Conservation (phyloP, 23 tunicate species). For the Halocynthia roretzi region DNA sequence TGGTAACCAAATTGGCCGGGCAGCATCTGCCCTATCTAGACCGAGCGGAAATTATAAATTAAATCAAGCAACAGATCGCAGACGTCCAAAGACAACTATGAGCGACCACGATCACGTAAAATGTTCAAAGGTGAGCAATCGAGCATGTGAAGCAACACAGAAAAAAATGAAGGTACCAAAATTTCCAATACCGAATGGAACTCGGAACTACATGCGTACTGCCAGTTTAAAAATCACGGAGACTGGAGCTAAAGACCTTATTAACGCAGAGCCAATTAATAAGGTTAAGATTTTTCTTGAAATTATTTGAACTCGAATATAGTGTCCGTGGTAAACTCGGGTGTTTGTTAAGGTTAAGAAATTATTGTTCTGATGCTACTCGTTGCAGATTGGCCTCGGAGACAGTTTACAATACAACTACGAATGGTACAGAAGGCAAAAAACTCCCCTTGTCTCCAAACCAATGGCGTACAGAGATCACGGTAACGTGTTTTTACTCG, state of each 20-base stretch:
- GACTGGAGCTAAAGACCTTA: slow-evolving; percentile 82
- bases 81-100: too few species aligned
- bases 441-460: slow-evolving; percentile 17
- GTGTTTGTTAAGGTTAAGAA: too few species aligned
- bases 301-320: neutral
- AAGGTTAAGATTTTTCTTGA: slow-evolving; percentile 25
- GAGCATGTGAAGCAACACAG: neutral
- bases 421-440: slow-evolving; percentile 50
- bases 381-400: slow-evolving; percentile 64
- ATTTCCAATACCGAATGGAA: slow-evolving; percentile 47
- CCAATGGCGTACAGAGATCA: slow-evolving; percentile 41
- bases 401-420: slow-evolving; percentile 73
- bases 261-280: slow-evolving; percentile 46
- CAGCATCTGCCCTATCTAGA: too few species aligned
- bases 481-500: slow-evolving; percentile 63
- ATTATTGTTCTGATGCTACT: too few species aligned
- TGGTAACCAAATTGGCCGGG: too few species aligned
- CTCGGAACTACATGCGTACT: slow-evolving; percentile 33
- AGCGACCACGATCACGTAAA: too few species aligned
- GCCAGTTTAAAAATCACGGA: slow-evolving; percentile 85
- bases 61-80: too few species aligned
- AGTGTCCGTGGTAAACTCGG: too few species aligned
- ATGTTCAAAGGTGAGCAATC: too few species aligned
- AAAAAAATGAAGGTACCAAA: slow-evolving; percentile 38
- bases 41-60: too few species aligned